phyloP scores from a whole-genome alignment of 2,888 invertebrate genomes.

The Xestia rhomboidea region DNA sequence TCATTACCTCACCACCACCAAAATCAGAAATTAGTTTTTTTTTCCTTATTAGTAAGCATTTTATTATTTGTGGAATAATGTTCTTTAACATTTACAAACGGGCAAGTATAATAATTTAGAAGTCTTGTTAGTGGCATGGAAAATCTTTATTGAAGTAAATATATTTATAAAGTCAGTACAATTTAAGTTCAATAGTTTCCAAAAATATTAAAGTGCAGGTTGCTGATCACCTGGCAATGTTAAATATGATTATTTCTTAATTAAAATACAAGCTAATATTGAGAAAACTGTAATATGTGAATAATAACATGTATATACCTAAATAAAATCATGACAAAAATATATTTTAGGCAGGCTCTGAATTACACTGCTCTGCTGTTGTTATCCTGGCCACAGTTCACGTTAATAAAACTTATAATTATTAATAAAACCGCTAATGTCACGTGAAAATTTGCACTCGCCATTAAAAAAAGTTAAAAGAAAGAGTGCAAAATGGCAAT shows the following conservation, averaged over 20 bases:
- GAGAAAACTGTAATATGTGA: constrained; percentile 91
- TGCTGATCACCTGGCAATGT: constrained; percentile 91
- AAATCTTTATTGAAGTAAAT: constrained; percentile 92
- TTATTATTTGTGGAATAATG: not conserved
- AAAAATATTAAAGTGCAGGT: constrained; percentile 92
- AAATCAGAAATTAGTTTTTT: not conserved
- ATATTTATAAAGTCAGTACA: constrained; percentile 92
- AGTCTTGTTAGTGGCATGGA: constrained; percentile 88
- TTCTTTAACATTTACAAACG: not conserved
- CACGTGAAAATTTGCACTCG: constrained; percentile 84
- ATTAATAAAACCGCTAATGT: constrained; percentile 84
- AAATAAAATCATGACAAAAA: constrained; percentile 91
- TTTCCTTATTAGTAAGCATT: not conserved
- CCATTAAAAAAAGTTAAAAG: constrained; percentile 75
- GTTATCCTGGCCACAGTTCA: constrained; percentile 90
- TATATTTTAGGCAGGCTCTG: constrained; percentile 91
- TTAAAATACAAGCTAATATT: constrained; percentile 91
- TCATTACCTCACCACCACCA: not conserved
- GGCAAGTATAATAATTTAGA: constrained; percentile 60
- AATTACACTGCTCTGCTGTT: constrained; percentile 89
- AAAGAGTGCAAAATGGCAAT: constrained; percentile 79
- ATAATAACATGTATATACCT: constrained; percentile 91
- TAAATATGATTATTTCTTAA: constrained; percentile 92
- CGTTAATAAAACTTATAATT: constrained; percentile 87
- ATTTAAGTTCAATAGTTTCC: constrained; percentile 92